Evolutionary conservation across 2,797 vertebrate species (phyloP), one percentile per base, ranked within the genome.

Genomic region (Melanotaenia maccullochi): DNA sequence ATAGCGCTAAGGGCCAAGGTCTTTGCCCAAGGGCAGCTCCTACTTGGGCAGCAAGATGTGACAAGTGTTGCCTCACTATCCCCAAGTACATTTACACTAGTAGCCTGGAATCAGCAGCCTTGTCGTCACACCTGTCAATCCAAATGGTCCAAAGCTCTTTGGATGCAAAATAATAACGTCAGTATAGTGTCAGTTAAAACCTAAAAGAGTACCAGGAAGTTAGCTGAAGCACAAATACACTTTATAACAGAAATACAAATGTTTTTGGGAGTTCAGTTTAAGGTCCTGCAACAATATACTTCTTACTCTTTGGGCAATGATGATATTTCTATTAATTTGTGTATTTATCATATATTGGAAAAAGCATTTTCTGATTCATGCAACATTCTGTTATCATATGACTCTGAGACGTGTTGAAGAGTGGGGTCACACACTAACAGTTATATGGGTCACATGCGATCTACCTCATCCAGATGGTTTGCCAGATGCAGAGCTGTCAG

Each of bases 381-480:
- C 74, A 86, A 72, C 79, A 28, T 82, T 68, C 60, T 64, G 18
- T 64, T 67, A 33, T 62, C 65, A 70, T 62, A 33, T 13, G 55
- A 70, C 68, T 64, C 40, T 30, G 36, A 36, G 60, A 55, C 0
- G 9, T 75, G 71, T 85, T 80, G 61, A 49, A 35, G 65, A 77
- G 77, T 1, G 52, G 83, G 87, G 86, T 90, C 86, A 90, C 83
- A 75, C 75, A 63, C 54, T 56, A 8, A 24, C 74, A 82, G 76
- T 79, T 82, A 89, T 88, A 83, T 88, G 87, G 88, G 89, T 90
- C 86, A 87, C 87, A 88, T 86, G 77, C 82, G 83, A 82, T 85
- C 80, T 75, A 83, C 78, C 74, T 88, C 44, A 81, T 86, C 90
- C 93, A 94, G 92, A 93, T 93, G 93, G 91, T 82, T 85, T 75